Base-by-base conservation (phyloP, 2,797 vertebrate species). In the Argentina silus region DNA sequence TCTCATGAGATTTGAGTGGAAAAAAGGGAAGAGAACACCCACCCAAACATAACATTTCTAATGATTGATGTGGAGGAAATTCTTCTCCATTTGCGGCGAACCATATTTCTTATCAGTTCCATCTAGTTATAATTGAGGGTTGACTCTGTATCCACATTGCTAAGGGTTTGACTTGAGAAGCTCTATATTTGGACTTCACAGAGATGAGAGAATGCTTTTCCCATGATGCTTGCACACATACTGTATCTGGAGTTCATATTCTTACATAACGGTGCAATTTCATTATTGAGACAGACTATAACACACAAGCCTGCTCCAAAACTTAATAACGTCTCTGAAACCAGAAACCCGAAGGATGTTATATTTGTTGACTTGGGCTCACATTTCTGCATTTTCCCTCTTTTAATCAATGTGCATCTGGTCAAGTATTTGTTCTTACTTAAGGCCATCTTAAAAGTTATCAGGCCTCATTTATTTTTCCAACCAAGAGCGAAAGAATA, bases 151-250 rank as follows among this genome's bases (percentile, higher is more conserved):
- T 27, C 47, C 17, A 17, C 67, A 17, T 47, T n/a, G 42, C 50
- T 51, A 56, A 42, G 65, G 50, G 57, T 51, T 70, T 47, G 65
- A 48, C 64, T 71, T 76, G 53, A 67, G 45, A 23, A 36, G 44
- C 44, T 73, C 79, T 64, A 72, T 81, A 78, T 79, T 77, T 81
- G 67, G 62, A 59, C 64, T 81, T 76, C 70, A 70, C 23, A 50
- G 45, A 68, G 23, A 74, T 48, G 60, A 43, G 64, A 62, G 67
- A 78, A 70, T 70, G 65, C 36, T 70, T 72, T 75, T 70, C 67
- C 72, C 72, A 67, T 78, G 72, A 69, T 74, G 69, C 56, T 51
- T 67, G 74, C 73, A 53, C 50, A 78, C 42, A 73, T 70, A 36
- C 27, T 36, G 27, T 4, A 79, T 81, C 66, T 74, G 78, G 75